Percentiles rank a stretch among this genome's conserved stretches.
Evolutionary conservation across 2,888 invertebrate genomes (phyloP).

Genomic region (Ypsolopha sequella): DNA sequence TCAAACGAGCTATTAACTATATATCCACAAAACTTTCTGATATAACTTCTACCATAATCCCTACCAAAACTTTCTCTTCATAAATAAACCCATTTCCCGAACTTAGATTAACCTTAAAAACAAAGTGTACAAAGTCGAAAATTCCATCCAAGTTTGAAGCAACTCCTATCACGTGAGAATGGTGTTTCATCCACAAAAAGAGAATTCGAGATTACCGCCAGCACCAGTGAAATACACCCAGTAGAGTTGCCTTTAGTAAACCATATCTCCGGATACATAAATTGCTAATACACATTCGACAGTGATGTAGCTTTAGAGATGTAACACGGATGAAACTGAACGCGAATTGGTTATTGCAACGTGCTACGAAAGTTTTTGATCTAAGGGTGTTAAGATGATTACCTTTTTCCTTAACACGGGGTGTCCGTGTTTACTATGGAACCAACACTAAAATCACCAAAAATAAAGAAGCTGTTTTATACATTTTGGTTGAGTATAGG

Average conservation of each 20-base stretch:
- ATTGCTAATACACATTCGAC: constrained; percentile 26
- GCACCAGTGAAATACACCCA: not conserved
- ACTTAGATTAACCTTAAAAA: not conserved
- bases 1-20: no score
- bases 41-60: no score
- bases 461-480: no score
- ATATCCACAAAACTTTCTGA: no score
- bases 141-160: not conserved
- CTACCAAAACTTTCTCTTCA: not conserved
- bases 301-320: constrained; percentile 15
- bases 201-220: not conserved
- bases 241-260: constrained; percentile 29
- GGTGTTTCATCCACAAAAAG: not conserved
- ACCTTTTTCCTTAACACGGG: no score
- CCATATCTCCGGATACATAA: constrained; percentile 35
- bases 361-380: no score
- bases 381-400: no score
- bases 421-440: no score
- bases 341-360: no score
- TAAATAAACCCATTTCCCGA: not conserved
- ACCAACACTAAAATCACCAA: no score
- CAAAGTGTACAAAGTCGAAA: not conserved
- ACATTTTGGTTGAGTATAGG: no score
- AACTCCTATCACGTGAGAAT: not conserved
- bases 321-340: constrained; percentile 8